Evolutionary conservation across 2,113 vertebrate genomes (phyloP).

Genomic region (Oostethus manadensis): DNA sequence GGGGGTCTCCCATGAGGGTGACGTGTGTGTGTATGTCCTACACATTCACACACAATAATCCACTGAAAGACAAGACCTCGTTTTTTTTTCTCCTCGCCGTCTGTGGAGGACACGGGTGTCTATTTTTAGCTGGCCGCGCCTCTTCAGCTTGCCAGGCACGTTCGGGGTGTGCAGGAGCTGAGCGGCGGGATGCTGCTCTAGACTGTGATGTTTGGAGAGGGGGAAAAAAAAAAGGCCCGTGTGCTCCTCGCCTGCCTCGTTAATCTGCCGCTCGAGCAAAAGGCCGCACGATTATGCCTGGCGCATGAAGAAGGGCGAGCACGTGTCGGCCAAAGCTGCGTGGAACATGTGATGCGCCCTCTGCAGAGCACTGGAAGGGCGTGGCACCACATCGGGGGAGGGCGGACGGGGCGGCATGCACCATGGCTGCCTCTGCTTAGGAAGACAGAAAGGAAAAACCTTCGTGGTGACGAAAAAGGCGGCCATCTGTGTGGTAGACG

Average conservation of each 20-base stretch:
- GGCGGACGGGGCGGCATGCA: conserved; percentile 26
- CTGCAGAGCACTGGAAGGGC: conserved; percentile 53
- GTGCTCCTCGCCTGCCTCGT: conserved; percentile 8
- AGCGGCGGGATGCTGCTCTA: conserved; percentile 62
- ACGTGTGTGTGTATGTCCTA: not conserved
- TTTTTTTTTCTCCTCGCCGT: conserved; percentile 18
- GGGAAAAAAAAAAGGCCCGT: conserved; percentile 40
- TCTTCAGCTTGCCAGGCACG: conserved; percentile 74
- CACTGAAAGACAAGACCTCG: conserved; percentile 31
- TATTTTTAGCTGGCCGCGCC: conserved; percentile 70
- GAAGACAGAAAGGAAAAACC: conserved; percentile 46
- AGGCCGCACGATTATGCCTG: conserved; percentile 16
- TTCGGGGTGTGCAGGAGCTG: conserved; percentile 65
- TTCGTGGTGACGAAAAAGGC: not conserved
- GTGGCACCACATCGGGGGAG: conserved; percentile 36
- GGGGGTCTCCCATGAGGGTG: conserved; percentile 2
- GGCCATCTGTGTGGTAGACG: not conserved
- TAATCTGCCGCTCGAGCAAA: conserved; percentile 15
- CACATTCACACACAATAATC: not conserved
- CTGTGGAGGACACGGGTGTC: conserved; percentile 52
- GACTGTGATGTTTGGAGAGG: conserved; percentile 41
- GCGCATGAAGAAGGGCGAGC: conserved; percentile 22
- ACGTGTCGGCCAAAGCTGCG: conserved; percentile 41
- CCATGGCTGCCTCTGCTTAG: conserved; percentile 20
- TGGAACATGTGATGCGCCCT: conserved; percentile 34